Base-by-base conservation (phyloP, 1,140 invertebrate species). In the Dendroctonus ponderosae region DNA sequence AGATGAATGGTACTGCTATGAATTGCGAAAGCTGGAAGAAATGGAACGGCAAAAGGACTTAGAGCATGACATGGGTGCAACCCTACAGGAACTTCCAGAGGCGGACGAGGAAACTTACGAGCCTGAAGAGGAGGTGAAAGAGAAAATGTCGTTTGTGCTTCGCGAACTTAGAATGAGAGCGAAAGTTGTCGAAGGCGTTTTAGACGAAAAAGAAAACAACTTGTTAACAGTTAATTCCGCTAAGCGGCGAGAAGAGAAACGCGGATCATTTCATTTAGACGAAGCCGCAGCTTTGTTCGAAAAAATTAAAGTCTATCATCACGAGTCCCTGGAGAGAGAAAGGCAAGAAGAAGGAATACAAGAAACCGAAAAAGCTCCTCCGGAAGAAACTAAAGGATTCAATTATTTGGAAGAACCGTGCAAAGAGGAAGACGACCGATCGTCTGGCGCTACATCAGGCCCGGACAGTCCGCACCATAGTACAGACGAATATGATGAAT, bases 1-100 rank as follows among this genome's bases (percentile, higher is more conserved):
- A 79, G 93, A 96, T 75, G 92, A 95, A 80, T 96, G 93, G 89
- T 96, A 94, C 73, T 91, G 90, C 68, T 93, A 96, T 76, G 93
- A 94, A 74, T 74, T 94, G 57, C 82, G 89, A 51, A 93, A 94
- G 78, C 77, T 96, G 43, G 91, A 95, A 79, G 90, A 94, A 80
- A 82, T 94, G 74, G 93, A 96, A 78, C 82, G 88, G 67, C 88
- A 89, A 67, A 85, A 85, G 6, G 85, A 88, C 70, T 72, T 87
- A 42, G 87, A 89, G 72, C 75, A 80, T 11, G 88, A 89, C 70
- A 83, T 85, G 76, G 83, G 83, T 65, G 81, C 84, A 66, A 82
- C 83, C 2, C 74, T 86, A 12, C 78, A 82, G 5, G 85, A 89
- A 78, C 83, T 85, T 74, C 81, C 84, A 11, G 85, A 86, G 77